Base-by-base conservation (phyloP, 1,140 invertebrate genomes). In the Tenebrio molitor region DNA sequence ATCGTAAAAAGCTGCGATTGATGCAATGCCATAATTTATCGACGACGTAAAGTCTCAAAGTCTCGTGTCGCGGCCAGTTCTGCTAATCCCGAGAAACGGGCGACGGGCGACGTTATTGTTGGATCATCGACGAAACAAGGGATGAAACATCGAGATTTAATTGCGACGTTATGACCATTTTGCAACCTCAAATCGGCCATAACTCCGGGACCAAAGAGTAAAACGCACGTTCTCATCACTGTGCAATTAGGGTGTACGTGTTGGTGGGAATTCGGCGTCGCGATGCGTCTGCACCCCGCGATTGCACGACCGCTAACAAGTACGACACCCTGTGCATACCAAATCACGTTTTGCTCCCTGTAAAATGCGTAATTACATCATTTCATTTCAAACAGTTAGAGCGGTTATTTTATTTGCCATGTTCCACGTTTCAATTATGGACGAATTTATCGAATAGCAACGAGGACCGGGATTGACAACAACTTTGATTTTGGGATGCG, bases 181-280 rank as follows among this genome's bases (percentile, higher is more conserved):
- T 64, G 50, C 46, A 65, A 67, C 42, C 58, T 69, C 53, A 75
- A 75, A 74, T 71, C 70, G 66, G 62, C 63, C 53, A 76, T 75
- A 73, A 75, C 74, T 73, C 62, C 63, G 66, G 66, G 50, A 25
- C 23, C 63, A 73, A 78, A 76, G 69, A 74, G 72, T 71, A 33
- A 67, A 76, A 72, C 68, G 74, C 74, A 76, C 76, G 76, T 78
- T 74, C 65, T 62, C 76, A 74, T 76, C 75, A 78, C 72, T 39
- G 70, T 68, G 76, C 76, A 78, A 78, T 78, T 78, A 78, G 74
- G 63, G 64, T 69, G 72, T 76, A 78, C 76, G 76, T 78, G 76
- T 78, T 78, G 72, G 63, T 69, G 74, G 34, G 71, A 74, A 65
- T 78, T 42, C 53, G 44, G 70, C 41, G 67, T 44, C 62, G 71